Evolutionary conservation across 2,113 vertebrate species (phyloP).

Genomic region (Conger conger): DNA sequence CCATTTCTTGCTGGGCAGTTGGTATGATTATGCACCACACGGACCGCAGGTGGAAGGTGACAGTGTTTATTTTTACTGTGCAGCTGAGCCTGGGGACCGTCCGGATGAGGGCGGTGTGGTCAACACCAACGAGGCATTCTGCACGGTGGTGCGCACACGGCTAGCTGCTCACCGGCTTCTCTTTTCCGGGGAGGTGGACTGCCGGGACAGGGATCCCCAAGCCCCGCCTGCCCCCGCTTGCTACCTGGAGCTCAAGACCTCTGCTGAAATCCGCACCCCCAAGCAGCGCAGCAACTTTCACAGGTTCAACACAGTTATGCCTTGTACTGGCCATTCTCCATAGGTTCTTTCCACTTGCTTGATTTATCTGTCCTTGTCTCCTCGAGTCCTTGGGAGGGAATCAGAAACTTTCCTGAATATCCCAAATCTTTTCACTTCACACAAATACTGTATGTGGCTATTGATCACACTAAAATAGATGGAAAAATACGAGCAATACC

Average conservation of each 20-base stretch:
- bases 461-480: no score
- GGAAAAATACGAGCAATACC: no score
- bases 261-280: conserved; percentile 79
- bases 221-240: conserved; percentile 71
- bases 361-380: no score
- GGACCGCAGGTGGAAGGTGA: neutral
- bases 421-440: no score
- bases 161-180: conserved; percentile 78
- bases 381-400: no score
- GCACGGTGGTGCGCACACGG: conserved; percentile 83
- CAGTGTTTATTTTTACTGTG: conserved; percentile 23
- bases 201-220: conserved; percentile 65
- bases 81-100: conserved; percentile 67
- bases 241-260: conserved; percentile 89
- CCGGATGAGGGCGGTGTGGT: conserved; percentile 78
- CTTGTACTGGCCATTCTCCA: no score
- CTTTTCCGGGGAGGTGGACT: conserved; percentile 88
- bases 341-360: no score
- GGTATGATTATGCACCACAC: no score
- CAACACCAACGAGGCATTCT: conserved; percentile 89
- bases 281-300: conserved; percentile 83
- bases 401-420: no score
- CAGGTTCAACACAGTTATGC: conserved; percentile 62
- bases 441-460: no score
- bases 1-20: no score